These are phyloP conservation scores for Helicoverpa armigera DNA, from an alignment of 1,140 invertebrate genomes.

Conservation along the genomic window DNA sequence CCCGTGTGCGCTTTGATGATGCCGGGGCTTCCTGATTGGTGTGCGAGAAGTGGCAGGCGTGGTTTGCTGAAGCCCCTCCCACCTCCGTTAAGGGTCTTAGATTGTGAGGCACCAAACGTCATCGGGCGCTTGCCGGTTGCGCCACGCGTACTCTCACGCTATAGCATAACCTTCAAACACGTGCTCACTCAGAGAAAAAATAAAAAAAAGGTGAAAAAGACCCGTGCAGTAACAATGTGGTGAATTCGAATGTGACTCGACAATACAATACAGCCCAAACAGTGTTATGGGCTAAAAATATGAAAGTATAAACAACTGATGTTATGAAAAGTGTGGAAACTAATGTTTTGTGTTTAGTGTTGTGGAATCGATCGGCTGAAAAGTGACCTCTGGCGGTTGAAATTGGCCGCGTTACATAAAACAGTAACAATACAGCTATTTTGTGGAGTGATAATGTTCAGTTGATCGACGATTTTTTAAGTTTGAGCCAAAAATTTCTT, in stretches of 20 bases:
- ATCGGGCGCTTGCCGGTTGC: constrained; percentile 78
- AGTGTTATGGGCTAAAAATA: constrained; percentile 45
- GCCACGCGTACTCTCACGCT: constrained; percentile 69
- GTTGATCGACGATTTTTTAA: constrained; percentile 46
- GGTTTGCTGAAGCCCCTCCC: constrained; percentile 66
- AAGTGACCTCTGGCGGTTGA: constrained; percentile 62
- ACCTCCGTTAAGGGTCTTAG: constrained; percentile 72
- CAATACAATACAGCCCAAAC: constrained; percentile 19
- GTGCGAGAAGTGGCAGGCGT: constrained; percentile 65
- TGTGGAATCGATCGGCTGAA: constrained; percentile 58
- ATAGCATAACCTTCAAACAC: constrained; percentile 68
- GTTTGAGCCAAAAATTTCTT: constrained; percentile 52
- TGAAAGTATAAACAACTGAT: constrained; percentile 50
- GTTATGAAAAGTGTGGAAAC: constrained; percentile 55
- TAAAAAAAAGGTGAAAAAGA: constrained; percentile 47
- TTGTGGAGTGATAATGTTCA: constrained; percentile 49
- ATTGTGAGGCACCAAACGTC: constrained; percentile 71
- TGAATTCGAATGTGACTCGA: constrained; percentile 49
- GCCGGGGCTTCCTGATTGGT: constrained; percentile 66
- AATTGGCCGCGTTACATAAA: constrained; percentile 49
- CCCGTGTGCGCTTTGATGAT: constrained; percentile 78
- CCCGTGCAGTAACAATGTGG: constrained; percentile 51
- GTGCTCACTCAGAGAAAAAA: constrained; percentile 43
- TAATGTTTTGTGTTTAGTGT: constrained; percentile 52
- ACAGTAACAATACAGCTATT: constrained; percentile 49